These are phyloP conservation scores for Cynodonichthys magdalenae DNA, from an alignment of 2,797 vertebrate genomes.

Conservation along the genomic window DNA sequence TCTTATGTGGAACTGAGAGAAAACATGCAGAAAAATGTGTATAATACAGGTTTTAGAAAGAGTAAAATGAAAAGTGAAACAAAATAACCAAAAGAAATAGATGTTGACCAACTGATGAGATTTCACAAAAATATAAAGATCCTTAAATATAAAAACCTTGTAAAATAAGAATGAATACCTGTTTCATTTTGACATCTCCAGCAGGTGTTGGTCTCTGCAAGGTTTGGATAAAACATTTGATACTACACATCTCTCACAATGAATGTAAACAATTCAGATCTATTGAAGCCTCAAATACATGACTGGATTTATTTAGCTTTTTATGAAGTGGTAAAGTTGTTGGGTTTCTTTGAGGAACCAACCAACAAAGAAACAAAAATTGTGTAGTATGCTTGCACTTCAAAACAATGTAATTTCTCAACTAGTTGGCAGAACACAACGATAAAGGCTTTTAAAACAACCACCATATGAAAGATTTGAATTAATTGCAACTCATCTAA, in stretches of 20 bases:
- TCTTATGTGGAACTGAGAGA: slow-evolving; percentile 4
- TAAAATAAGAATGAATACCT: slow-evolving; percentile 73
- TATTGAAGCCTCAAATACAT: slow-evolving; percentile 10
- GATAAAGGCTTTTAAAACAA: too few species aligned
- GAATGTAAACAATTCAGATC: slow-evolving; percentile 37
- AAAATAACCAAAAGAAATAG: slow-evolving; percentile 11
- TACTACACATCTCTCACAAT: slow-evolving; percentile 47
- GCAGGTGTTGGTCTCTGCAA: slow-evolving; percentile 86
- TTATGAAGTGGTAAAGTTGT: neutral
- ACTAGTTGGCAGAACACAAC: too few species aligned
- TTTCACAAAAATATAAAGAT: slow-evolving; percentile 10
- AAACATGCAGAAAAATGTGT: slow-evolving; percentile 39
- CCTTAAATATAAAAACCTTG: slow-evolving; percentile 31
- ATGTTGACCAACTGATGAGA: slow-evolving; percentile 23
- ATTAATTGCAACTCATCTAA: too few species aligned
- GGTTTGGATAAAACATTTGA: slow-evolving; percentile 78
- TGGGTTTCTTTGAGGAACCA: neutral
- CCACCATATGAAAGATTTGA: too few species aligned
- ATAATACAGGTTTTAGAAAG: neutral
- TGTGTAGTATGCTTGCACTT: too few species aligned
- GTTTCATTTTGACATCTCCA: slow-evolving; percentile 88
- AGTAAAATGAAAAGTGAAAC: neutral
- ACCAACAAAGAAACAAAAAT: neutral
- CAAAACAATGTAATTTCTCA: too few species aligned
- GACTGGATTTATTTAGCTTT: neutral